Conservation (phyloP, 2,113 vertebrate genomes). For the Eretmochelys imbricata region DNA sequence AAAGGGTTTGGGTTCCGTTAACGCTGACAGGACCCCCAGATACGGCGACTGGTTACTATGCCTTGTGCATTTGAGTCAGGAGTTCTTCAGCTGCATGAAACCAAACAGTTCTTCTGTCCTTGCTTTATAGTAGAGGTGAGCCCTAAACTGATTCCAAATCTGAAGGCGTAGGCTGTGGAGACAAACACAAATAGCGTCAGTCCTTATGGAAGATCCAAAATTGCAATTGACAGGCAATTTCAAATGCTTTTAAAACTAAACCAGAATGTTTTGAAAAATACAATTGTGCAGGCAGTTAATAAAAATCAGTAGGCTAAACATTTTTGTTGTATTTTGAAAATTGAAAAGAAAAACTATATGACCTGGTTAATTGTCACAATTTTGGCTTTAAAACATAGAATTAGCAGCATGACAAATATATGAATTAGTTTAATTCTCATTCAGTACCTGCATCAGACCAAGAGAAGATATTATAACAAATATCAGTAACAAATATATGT, state of each 20-base stretch:
- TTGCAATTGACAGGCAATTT: background rate
- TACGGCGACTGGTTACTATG: background rate
- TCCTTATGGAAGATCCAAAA: background rate
- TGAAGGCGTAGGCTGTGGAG: background rate
- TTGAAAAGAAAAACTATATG: background rate
- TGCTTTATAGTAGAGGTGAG: background rate
- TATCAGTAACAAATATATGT: background rate
- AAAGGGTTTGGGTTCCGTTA: background rate
- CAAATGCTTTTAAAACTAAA: background rate
- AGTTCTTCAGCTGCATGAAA: conserved; percentile 10
- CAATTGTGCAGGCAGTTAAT: background rate
- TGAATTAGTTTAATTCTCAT: background rate
- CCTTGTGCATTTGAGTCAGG: background rate
- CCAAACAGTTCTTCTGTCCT: background rate
- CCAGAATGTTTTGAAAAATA: background rate
- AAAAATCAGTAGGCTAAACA: background rate
- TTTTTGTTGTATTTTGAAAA: background rate
- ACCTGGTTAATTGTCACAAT: background rate
- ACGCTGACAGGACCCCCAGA: background rate
- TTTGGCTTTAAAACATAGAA: background rate
- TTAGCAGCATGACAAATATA: background rate
- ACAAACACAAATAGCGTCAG: background rate
- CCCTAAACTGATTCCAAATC: background rate
- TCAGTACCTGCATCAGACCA: background rate
- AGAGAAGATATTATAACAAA: background rate